phyloP scores from a whole-genome alignment of 37 sponge, comb jelly and placozoan species.

The Chondrosia reniformis region DNA sequence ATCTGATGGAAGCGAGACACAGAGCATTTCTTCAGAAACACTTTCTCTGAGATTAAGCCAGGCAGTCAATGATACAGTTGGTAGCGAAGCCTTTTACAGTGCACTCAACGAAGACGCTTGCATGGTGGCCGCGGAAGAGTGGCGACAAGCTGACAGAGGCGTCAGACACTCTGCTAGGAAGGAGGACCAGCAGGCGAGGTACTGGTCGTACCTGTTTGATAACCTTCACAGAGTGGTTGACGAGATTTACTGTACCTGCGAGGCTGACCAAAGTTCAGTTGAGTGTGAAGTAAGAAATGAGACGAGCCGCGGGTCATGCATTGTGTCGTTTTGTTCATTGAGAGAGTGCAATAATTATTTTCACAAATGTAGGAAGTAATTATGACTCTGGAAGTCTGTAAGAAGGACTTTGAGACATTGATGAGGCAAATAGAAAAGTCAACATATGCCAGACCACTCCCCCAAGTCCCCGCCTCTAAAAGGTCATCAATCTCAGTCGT shows the following conservation, averaged over 20 bases:
- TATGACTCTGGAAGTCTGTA: constrained; percentile 78
- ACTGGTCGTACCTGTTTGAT: constrained; percentile 92
- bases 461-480: background rate
- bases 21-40: no score
- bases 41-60: no score
- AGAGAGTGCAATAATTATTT: no score
- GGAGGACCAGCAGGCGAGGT: constrained; percentile 66
- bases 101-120: constrained; percentile 48
- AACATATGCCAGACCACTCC: background rate
- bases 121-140: constrained; percentile 29
- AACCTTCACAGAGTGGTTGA: constrained; percentile 86
- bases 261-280: constrained; percentile 59
- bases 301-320: no score
- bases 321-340: no score
- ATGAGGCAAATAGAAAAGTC: constrained; percentile 54
- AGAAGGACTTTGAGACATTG: constrained; percentile 69
- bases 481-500: background rate
- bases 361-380: constrained; percentile 83
- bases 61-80: no score
- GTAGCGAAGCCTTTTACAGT: no score
- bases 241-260: constrained; percentile 83
- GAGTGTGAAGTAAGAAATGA: constrained; percentile 75
- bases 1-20: no score
- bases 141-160: background rate
- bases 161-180: background rate